A percentile compares a stretch with the other conserved stretches of the same genome.
Evolutionary conservation across 2,888 invertebrate species (phyloP).

Genomic region (Pharmacophagus antenor): DNA sequence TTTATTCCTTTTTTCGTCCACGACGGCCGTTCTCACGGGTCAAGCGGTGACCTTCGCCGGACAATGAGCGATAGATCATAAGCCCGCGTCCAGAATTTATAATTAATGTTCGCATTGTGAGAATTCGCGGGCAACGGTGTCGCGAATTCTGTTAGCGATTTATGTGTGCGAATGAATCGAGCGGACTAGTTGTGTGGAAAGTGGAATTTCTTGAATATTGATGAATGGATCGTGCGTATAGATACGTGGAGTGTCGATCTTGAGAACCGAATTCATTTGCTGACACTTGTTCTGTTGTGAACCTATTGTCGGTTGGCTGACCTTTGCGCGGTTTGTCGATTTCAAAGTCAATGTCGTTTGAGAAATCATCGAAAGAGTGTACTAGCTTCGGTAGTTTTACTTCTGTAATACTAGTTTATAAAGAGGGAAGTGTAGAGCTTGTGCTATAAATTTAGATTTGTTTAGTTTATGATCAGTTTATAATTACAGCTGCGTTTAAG

Average conservation of each 20-base stretch:
- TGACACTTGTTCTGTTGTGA: slow-evolving; percentile 63
- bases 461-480: no score
- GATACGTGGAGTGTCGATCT: slow-evolving; percentile 42
- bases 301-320: slow-evolving; percentile 49
- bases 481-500: no score
- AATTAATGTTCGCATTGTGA: slow-evolving; percentile 73
- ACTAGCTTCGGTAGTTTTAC: neutral
- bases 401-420: no score
- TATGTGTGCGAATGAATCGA: slow-evolving; percentile 57
- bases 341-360: slow-evolving; percentile 31
- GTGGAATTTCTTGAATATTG: slow-evolving; percentile 77
- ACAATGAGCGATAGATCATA: slow-evolving; percentile 63
- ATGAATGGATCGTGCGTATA: slow-evolving; percentile 47
- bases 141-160: slow-evolving; percentile 59
- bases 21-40: slow-evolving; percentile 74
- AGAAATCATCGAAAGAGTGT: neutral
- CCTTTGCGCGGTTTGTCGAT: slow-evolving; percentile 48
- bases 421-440: no score
- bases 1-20: slow-evolving; percentile 43
- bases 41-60: slow-evolving; percentile 72
- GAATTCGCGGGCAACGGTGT: slow-evolving; percentile 65
- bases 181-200: slow-evolving; percentile 59
- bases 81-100: slow-evolving; percentile 68
- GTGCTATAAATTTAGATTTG: no score
- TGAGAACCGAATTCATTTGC: slow-evolving; percentile 56